phyloP scores from a whole-genome alignment of 2,888 invertebrate genomes.

The Amblyjoppa fuscipennis region DNA sequence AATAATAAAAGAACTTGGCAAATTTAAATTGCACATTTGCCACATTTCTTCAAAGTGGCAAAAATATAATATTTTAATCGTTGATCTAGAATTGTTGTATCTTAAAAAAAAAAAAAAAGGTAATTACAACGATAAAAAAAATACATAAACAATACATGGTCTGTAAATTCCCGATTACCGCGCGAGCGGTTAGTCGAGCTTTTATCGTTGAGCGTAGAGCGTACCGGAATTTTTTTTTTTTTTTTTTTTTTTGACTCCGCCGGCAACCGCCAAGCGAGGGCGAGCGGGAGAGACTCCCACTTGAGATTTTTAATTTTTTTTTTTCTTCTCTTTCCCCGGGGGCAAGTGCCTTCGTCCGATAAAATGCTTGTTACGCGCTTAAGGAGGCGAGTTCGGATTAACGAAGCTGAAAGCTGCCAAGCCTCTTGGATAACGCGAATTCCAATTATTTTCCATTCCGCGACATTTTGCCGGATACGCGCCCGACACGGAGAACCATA shows the following conservation, averaged over 20 bases:
- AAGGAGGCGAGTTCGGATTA: conserved; percentile 39
- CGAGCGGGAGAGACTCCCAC: conserved; percentile 2
- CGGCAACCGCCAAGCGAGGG: conserved; percentile 5
- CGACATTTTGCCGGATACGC: conserved; percentile 1
- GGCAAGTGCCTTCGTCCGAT: conserved; percentile 5
- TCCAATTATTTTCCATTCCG: conserved; percentile 32
- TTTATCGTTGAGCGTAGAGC: conserved; percentile 19
- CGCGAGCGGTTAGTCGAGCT: neutral
- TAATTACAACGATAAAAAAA: neutral
- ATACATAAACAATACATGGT: neutral
- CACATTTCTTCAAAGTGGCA: too few relatives aligned
- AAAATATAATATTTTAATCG: neutral
- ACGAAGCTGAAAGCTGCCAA: conserved; percentile 38
- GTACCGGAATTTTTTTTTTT: neutral
- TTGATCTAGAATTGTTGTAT: neutral
- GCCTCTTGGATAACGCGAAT: conserved; percentile 44
- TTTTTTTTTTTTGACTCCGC: neutral
- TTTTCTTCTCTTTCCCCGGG: neutral
- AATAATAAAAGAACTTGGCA: too few relatives aligned
- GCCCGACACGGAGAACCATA: neutral
- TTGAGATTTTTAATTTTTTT: neutral
- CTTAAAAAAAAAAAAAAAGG: neutral
- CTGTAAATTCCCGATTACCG: neutral
- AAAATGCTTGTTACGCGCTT: conserved; percentile 34
- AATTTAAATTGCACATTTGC: too few relatives aligned